phyloP scores from a whole-genome alignment of 2,888 invertebrate species.

The Tenthredo notha region DNA sequence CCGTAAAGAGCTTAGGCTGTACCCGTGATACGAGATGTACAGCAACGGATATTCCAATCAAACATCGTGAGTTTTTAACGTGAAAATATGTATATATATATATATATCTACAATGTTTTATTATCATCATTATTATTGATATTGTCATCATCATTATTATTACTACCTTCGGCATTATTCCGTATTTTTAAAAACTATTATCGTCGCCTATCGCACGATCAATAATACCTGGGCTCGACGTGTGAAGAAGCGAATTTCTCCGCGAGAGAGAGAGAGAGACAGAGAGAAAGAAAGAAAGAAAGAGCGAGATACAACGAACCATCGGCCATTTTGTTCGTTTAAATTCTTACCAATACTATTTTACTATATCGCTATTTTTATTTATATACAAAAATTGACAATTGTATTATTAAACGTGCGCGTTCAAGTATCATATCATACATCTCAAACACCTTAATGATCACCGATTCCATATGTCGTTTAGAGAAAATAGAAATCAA shows the following conservation, averaged over 20 bases:
- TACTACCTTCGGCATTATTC: not conserved
- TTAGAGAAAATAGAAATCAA: not conserved
- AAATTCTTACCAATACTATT: slow-evolving; percentile 12
- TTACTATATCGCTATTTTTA: not conserved
- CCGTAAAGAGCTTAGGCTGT: slow-evolving; percentile 55
- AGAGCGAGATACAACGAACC: slow-evolving; percentile 10
- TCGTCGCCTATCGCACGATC: slow-evolving; percentile 47
- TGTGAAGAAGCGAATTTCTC: slow-evolving; percentile 36
- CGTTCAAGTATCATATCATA: not conserved
- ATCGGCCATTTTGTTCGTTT: slow-evolving; percentile 67
- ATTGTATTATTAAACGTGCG: not conserved
- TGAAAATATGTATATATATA: not conserved
- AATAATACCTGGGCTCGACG: slow-evolving; percentile 47
- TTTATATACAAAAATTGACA: not conserved
- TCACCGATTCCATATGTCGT: not conserved
- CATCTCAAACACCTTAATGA: not conserved
- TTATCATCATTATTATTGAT: not conserved
- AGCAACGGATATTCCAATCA: slow-evolving; percentile 74
- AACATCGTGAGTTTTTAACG: slow-evolving; percentile 71
- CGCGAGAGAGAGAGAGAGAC: not conserved
- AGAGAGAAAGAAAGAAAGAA: not conserved
- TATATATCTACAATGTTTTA: not conserved
- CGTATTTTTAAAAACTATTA: not conserved
- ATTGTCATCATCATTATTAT: not conserved
- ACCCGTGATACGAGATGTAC: slow-evolving; percentile 69